Conservation (phyloP, 2,888 invertebrate species). For the Apodemia mormo region DNA sequence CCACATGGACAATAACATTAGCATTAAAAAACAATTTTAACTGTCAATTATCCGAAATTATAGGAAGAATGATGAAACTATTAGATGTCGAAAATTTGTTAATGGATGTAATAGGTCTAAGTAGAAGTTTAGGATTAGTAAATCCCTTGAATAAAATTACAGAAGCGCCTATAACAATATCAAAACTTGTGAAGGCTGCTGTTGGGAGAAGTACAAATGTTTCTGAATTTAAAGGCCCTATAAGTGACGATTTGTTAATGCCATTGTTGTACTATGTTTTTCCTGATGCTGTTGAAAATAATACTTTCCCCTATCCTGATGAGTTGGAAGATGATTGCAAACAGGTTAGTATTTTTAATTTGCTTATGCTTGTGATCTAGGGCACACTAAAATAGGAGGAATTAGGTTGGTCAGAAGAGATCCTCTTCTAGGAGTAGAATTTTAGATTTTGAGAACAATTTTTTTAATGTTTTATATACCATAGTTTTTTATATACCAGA, state of each 20-base stretch:
- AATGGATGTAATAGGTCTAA: slow-evolving; percentile 73
- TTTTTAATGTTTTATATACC: no score
- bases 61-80: slow-evolving; percentile 86
- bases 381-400: no score
- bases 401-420: no score
- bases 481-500: no score
- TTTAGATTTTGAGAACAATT: no score
- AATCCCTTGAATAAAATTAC: slow-evolving; percentile 88
- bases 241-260: slow-evolving; percentile 88
- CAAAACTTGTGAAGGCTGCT: slow-evolving; percentile 79
- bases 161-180: slow-evolving; percentile 87
- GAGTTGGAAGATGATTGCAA: slow-evolving; percentile 72
- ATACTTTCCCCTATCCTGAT: slow-evolving; percentile 77
- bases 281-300: slow-evolving; percentile 90
- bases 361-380: neutral
- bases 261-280: slow-evolving; percentile 91
- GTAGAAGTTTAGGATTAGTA: slow-evolving; percentile 71
- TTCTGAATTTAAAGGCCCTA: slow-evolving; percentile 86
- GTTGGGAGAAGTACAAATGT: slow-evolving; percentile 75
- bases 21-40: slow-evolving; percentile 85
- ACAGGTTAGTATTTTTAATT: slow-evolving; percentile 48
- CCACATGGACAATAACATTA: slow-evolving; percentile 88
- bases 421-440: no score
- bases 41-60: slow-evolving; percentile 89
- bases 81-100: slow-evolving; percentile 75